phyloP scores from a whole-genome alignment of 2,113 vertebrate species.

The Saguinus imperator region DNA sequence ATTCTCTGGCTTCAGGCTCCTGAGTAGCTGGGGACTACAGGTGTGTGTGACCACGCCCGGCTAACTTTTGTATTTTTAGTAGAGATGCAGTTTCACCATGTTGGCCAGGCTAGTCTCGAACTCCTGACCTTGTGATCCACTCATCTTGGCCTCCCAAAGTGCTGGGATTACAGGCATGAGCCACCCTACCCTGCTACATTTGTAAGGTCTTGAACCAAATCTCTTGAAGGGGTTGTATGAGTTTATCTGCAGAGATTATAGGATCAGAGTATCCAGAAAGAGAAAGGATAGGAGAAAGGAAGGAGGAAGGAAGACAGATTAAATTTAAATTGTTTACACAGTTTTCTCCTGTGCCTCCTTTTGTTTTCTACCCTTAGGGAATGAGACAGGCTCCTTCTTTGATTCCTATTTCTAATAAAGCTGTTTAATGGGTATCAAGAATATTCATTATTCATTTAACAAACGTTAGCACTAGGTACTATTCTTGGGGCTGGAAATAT shows the following conservation, averaged over 20 bases:
- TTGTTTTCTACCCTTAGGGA: not conserved
- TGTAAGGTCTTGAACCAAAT: not conserved
- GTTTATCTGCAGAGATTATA: not conserved
- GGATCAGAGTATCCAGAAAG: not conserved
- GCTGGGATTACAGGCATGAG: no score
- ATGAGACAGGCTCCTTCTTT: not conserved
- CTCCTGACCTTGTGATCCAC: no score
- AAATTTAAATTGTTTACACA: not conserved
- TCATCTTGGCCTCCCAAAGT: no score
- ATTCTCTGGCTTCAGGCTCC: no score
- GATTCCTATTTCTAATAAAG: not conserved
- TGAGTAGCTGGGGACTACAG: no score
- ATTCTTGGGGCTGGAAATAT: not conserved
- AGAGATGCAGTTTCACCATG: no score
- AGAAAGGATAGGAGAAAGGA: not conserved
- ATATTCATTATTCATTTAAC: not conserved
- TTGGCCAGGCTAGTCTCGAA: no score
- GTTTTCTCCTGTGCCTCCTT: not conserved
- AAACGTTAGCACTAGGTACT: not conserved
- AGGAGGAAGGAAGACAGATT: not conserved
- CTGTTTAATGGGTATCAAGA: not conserved
- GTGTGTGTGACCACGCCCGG: no score
- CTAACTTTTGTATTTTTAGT: no score
- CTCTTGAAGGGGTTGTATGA: not conserved
- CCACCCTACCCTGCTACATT: not conserved